A percentile compares a stretch with the other conserved stretches of the same genome.
Evolutionary conservation across 2,888 invertebrate genomes (phyloP).

Genomic region (Bhutanitis thaidina): DNA sequence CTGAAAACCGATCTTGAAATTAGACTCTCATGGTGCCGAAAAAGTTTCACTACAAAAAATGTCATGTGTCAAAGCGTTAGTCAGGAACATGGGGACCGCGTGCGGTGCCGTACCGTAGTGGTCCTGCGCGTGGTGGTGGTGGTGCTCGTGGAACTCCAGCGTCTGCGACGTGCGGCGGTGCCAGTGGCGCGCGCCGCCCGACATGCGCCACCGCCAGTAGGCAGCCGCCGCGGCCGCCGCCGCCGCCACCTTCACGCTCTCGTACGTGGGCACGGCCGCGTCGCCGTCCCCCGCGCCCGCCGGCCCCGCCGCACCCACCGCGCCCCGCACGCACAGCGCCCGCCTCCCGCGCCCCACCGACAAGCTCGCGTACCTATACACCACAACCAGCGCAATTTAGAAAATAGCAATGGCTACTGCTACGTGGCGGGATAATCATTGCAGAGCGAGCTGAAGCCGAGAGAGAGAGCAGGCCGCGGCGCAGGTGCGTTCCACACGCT

Average conservation of each 20-base stretch:
- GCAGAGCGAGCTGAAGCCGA: no score
- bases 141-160: constrained; percentile 56
- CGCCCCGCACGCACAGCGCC: constrained; percentile 8
- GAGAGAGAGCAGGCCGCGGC: no score
- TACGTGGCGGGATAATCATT: no score
- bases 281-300: constrained; percentile 14
- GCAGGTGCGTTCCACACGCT: no score
- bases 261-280: constrained; percentile 23
- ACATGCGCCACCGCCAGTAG: constrained; percentile 33
- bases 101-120: constrained; percentile 17
- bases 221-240: constrained; percentile 26
- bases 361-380: no score
- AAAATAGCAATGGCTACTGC: no score
- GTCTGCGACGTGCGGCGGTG: constrained; percentile 47
- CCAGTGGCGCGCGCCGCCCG: constrained; percentile 32
- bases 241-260: constrained; percentile 25
- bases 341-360: constrained; percentile 14
- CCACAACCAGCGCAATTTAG: no score
- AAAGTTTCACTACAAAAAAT: no score
- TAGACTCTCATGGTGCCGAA: no score
- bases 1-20: no score
- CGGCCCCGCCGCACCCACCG: constrained; percentile 16
- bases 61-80: no score
- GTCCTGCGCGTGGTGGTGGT: constrained; percentile 18
- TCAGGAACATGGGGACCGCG: no score